Conservation (phyloP, 2,797 vertebrate species). For the Crocodylus rhombifer region DNA sequence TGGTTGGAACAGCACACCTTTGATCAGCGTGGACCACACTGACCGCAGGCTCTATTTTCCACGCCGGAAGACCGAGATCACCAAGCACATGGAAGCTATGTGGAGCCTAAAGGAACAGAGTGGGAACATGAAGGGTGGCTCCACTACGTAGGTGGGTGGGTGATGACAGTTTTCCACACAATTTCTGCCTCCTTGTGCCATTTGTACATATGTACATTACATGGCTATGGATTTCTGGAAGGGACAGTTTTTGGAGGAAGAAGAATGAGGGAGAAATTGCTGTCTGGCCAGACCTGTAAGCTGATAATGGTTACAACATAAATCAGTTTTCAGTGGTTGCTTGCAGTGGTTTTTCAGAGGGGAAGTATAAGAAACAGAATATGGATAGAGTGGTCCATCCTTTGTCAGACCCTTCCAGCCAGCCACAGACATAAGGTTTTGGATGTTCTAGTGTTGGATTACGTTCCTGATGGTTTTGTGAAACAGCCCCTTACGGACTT, state of each 20-base stretch:
- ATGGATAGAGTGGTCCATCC: too few species aligned
- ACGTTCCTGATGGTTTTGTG: too few species aligned
- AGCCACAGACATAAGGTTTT: too few species aligned
- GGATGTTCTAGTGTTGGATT: too few species aligned
- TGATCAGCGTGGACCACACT: slow-evolving; percentile 75
- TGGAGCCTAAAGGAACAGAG: slow-evolving; percentile 75
- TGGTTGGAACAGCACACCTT: too few species aligned
- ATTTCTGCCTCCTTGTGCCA: neutral
- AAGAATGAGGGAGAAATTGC: neutral
- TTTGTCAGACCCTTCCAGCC: too few species aligned
- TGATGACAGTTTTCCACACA: neutral
- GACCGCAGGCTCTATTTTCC: slow-evolving; percentile 86
- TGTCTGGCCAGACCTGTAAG: neutral
- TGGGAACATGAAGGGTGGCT: neutral
- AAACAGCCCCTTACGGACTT: too few species aligned
- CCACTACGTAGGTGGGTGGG: neutral
- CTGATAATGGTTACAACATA: slow-evolving; percentile 35
- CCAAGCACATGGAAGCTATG: slow-evolving; percentile 81
- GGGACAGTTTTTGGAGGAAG: neutral
- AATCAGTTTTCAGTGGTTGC: neutral
- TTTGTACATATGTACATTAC: neutral
- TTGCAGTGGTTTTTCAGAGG: too few species aligned
- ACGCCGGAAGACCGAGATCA: slow-evolving; percentile 83
- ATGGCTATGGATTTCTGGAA: neutral
- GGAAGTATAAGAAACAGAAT: too few species aligned